A percentile compares a stretch with the other conserved stretches of the same genome.
Conservation (phyloP, 2,797 vertebrate genomes). For the Selene dorsalis region DNA sequence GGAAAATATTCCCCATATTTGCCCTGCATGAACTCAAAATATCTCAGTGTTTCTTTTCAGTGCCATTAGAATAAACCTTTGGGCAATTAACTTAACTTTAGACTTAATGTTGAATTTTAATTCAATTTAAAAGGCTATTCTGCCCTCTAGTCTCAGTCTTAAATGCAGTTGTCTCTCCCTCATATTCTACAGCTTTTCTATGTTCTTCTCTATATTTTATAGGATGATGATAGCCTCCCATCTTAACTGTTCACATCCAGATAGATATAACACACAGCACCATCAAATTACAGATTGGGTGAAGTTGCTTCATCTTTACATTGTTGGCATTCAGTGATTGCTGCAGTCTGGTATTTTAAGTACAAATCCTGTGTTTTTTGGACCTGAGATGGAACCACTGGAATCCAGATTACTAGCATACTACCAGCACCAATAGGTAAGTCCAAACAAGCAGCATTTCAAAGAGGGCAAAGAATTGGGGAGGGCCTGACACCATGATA, state of each 20-base stretch:
- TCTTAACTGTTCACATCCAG: not conserved
- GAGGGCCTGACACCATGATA: not conserved
- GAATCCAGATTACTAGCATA: no score
- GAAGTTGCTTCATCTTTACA: not conserved
- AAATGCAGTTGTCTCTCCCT: not conserved
- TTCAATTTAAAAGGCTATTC: conserved; percentile 40
- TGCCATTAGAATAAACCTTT: conserved; percentile 22
- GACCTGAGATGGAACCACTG: no score
- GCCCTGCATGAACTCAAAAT: conserved; percentile 21
- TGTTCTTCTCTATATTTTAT: not conserved
- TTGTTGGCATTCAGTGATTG: not conserved
- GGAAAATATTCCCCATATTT: conserved; percentile 26
- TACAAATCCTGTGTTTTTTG: no score
- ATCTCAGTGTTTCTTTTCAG: conserved; percentile 26
- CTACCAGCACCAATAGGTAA: no score
- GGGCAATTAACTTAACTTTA: conserved; percentile 29
- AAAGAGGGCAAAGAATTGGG: not conserved
- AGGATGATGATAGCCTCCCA: not conserved
- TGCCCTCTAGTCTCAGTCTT: conserved; percentile 14
- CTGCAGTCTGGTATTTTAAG: no score
- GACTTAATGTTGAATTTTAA: conserved; percentile 30
- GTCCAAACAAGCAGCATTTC: not conserved
- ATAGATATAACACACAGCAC: not conserved
- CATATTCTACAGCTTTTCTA: not conserved
- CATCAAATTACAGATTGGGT: not conserved